Evolutionary conservation across 1,140 invertebrate species (phyloP).

Genomic region (Andricus grossulariae): DNA sequence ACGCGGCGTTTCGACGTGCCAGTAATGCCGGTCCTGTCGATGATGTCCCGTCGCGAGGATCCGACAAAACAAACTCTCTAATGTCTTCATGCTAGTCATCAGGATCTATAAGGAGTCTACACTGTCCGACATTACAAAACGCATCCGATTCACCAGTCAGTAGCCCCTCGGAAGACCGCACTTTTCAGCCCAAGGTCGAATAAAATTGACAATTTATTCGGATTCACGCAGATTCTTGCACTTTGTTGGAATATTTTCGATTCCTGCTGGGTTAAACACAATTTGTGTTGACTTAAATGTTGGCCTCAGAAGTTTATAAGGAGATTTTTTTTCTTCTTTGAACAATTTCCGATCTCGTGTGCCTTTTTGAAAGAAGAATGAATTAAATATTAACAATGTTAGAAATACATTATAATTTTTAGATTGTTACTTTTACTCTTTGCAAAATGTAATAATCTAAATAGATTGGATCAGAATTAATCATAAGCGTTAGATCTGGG

Average conservation of each 20-base stretch:
- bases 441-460: no score
- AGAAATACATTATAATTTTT: no score
- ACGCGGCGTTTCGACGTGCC: slow-evolving; percentile 44
- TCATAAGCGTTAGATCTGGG: no score
- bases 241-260: slow-evolving; percentile 42
- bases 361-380: no score
- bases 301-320: no score
- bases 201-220: slow-evolving; percentile 4
- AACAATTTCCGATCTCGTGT: no score
- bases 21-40: slow-evolving; percentile 21
- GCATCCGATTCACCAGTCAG: slow-evolving; percentile 27
- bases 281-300: no score
- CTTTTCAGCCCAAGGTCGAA: not conserved
- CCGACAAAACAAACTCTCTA: slow-evolving; percentile 59
- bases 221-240: slow-evolving; percentile 40
- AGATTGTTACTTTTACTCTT: no score
- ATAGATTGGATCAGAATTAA: no score
- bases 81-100: slow-evolving; percentile 57
- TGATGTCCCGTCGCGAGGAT: slow-evolving; percentile 46
- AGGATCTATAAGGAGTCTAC: slow-evolving; percentile 9
- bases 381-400: no score
- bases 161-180: slow-evolving; percentile 23
- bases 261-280: no score
- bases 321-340: no score
- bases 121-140: not conserved